phyloP scores from a whole-genome alignment of 2,888 invertebrate genomes.

The Lomographa bimaculata region DNA sequence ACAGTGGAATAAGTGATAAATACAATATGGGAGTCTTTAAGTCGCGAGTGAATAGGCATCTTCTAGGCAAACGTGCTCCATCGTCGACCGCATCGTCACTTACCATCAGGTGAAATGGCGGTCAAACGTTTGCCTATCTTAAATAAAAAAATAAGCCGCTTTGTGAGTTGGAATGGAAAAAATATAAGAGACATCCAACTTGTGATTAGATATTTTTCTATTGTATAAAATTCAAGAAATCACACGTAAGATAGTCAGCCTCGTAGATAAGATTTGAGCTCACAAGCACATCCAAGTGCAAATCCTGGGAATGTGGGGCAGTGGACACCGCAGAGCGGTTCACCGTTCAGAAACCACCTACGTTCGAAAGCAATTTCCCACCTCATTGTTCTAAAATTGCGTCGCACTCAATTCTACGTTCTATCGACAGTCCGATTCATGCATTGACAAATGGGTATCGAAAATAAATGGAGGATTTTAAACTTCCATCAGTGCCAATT shows the following conservation, averaged over 20 bases:
- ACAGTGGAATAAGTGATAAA: too few relatives aligned
- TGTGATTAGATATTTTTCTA: too few relatives aligned
- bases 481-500: slow-evolving; percentile 12
- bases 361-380: slow-evolving; percentile 65
- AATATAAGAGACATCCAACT: too few relatives aligned
- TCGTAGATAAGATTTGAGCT: slow-evolving; percentile 12
- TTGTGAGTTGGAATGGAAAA: too few relatives aligned
- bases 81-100: too few relatives aligned
- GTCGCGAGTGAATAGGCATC: too few relatives aligned
- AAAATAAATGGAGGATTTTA: slow-evolving; percentile 44
- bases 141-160: too few relatives aligned
- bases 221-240: too few relatives aligned
- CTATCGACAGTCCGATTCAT: slow-evolving; percentile 48
- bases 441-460: slow-evolving; percentile 50
- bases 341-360: slow-evolving; percentile 30
- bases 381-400: slow-evolving; percentile 74
- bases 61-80: too few relatives aligned
- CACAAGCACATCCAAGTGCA: slow-evolving; percentile 16
- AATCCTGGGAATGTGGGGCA: slow-evolving; percentile 16
- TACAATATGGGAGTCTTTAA: too few relatives aligned
- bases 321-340: slow-evolving; percentile 27
- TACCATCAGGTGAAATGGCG: too few relatives aligned
- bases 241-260: neutral
- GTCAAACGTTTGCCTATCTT: too few relatives aligned
- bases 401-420: slow-evolving; percentile 49